Evolutionary conservation across 2,113 vertebrate species (phyloP).

Genomic region (Sardina pilchardus): DNA sequence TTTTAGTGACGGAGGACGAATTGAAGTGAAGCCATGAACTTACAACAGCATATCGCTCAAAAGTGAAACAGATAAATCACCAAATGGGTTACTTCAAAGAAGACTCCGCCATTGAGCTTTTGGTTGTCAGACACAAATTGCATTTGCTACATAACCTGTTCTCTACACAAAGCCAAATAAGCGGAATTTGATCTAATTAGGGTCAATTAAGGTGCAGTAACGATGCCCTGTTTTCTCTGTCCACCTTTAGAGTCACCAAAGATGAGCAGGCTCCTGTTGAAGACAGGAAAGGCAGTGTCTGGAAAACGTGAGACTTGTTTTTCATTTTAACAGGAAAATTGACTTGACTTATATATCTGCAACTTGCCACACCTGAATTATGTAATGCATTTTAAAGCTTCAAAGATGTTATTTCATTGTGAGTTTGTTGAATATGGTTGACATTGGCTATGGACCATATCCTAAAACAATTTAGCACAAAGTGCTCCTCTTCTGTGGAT

Average conservation of each 20-base stretch:
- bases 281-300: constrained; percentile 66
- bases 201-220: not conserved
- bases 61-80: too few species aligned
- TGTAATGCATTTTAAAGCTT: not conserved
- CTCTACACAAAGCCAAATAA: not conserved
- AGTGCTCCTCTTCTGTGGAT: not conserved
- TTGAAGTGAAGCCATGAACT: too few species aligned
- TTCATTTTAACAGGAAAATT: not conserved
- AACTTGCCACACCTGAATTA: too few species aligned
- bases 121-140: not conserved
- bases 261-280: constrained; percentile 61
- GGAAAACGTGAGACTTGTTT: constrained; percentile 63
- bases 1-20: too few species aligned
- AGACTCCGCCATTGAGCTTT: not conserved
- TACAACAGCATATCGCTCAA: too few species aligned
- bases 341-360: too few species aligned
- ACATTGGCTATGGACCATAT: too few species aligned
- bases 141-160: not conserved
- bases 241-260: constrained; percentile 62
- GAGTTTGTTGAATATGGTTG: not conserved
- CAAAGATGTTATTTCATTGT: not conserved
- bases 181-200: not conserved
- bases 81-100: not conserved
- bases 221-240: not conserved
- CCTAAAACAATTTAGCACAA: not conserved